phyloP scores from a whole-genome alignment of 2,113 vertebrate species.

The Zapornia atra region DNA sequence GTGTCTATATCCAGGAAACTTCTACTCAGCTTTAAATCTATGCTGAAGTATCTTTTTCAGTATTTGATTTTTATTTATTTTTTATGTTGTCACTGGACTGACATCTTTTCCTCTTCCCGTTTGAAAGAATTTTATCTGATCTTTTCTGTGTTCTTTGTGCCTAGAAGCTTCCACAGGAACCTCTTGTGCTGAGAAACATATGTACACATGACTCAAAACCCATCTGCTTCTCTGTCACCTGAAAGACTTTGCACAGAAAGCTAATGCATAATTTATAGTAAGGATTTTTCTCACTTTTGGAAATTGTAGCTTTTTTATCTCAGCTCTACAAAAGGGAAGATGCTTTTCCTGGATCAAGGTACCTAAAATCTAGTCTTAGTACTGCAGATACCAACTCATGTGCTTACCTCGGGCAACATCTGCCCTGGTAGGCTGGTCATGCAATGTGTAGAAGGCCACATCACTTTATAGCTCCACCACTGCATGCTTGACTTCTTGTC shows the following conservation, averaged over 20 bases:
- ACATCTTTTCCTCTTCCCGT: background rate
- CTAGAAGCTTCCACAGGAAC: conserved; percentile 5
- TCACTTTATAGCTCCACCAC: background rate
- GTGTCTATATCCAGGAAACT: background rate
- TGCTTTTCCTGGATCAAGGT: background rate
- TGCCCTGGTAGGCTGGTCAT: background rate
- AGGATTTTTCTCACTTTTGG: background rate
- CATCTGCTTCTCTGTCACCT: conserved; percentile 48
- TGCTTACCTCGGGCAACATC: background rate
- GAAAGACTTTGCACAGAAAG: conserved; percentile 26
- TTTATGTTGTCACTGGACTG: background rate
- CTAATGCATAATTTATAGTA: conserved; percentile 39
- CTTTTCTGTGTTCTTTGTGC: conserved; percentile 14
- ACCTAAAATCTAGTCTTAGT: background rate
- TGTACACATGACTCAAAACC: conserved; percentile 14
- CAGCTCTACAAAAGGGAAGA: background rate
- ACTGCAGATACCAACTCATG: background rate
- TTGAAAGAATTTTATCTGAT: conserved; percentile 41
- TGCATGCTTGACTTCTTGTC: background rate
- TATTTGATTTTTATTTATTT: background rate
- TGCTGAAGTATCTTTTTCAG: background rate
- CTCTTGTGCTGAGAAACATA: conserved; percentile 15
- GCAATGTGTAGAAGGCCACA: background rate
- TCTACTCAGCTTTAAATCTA: background rate
- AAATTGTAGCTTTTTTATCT: background rate